Evolutionary conservation across 2,113 vertebrate genomes (phyloP).

Genomic region (Proterorhinus semilunaris): DNA sequence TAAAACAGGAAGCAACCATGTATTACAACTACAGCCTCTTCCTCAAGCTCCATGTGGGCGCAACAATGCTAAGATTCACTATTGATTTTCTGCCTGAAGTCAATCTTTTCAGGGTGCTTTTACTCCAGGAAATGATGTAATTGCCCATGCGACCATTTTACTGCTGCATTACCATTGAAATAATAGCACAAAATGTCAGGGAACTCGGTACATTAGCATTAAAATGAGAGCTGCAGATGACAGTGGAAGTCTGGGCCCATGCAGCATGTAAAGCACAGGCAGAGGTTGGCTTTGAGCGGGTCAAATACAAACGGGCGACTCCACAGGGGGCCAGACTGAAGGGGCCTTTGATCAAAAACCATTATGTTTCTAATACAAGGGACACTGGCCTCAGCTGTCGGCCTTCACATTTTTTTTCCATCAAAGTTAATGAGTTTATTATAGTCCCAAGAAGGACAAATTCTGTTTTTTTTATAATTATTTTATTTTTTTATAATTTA

Average conservation of each 20-base stretch:
- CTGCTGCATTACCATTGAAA: conserved; percentile 36
- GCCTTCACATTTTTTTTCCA: background rate
- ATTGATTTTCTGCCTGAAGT: background rate
- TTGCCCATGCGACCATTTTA: background rate
- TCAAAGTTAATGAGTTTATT: background rate
- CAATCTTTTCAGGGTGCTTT: background rate
- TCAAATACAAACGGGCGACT: conserved; percentile 13
- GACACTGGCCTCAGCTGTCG: background rate
- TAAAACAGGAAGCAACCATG: conserved; percentile 12
- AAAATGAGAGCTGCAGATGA: conserved; percentile 9
- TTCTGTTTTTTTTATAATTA: too few species aligned
- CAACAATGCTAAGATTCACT: background rate
- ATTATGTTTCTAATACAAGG: conserved; percentile 10
- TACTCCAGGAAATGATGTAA: background rate
- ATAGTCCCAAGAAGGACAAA: too few species aligned
- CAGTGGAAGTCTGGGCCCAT: background rate
- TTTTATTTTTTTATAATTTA: too few species aligned
- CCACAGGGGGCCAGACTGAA: conserved; percentile 1
- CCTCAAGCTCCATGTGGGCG: background rate
- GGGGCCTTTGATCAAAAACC: conserved; percentile 7
- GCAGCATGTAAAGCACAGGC: background rate
- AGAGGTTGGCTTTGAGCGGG: conserved; percentile 5
- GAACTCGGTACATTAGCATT: conserved; percentile 25
- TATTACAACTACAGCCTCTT: background rate
- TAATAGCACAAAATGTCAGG: conserved; percentile 4